Percentiles rank a stretch among this genome's conserved stretches.
Conservation (phyloP, 2,888 invertebrate genomes). For the Panzeria rudis region DNA sequence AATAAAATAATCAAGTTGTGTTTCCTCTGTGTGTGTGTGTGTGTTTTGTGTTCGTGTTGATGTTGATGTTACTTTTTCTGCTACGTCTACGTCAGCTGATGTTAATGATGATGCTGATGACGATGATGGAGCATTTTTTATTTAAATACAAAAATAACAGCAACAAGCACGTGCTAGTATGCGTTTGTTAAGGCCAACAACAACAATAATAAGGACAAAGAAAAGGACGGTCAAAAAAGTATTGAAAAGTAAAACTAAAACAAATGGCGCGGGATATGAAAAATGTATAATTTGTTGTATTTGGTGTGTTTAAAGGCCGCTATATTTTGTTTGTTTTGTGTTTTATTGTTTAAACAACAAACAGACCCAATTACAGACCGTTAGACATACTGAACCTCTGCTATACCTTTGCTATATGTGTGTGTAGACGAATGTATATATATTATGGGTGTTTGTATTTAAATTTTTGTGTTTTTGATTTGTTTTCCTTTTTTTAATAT, state of each 20-base stretch:
- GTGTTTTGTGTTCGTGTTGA: neutral
- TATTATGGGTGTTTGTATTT: slow-evolving; percentile 3
- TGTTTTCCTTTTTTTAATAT: slow-evolving; percentile 25
- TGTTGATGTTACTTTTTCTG: slow-evolving; percentile 26
- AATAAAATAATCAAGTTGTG: slow-evolving; percentile 31
- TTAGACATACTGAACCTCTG: neutral
- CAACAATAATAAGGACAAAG: slow-evolving; percentile 48
- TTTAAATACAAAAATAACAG: slow-evolving; percentile 28
- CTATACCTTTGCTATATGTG: neutral
- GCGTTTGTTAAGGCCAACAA: slow-evolving; percentile 46
- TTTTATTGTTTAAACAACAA: slow-evolving; percentile 55
- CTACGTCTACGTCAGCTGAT: slow-evolving; percentile 17
- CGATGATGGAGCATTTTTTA: slow-evolving; percentile 40
- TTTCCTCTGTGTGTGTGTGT: neutral
- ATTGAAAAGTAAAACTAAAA: slow-evolving; percentile 63
- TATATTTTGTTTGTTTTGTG: slow-evolving; percentile 15
- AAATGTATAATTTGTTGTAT: slow-evolving; percentile 55
- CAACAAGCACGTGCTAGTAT: slow-evolving; percentile 68
- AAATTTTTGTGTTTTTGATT: slow-evolving; percentile 36
- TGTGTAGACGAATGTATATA: neutral
- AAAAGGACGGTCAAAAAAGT: slow-evolving; percentile 57
- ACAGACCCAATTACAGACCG: slow-evolving; percentile 41
- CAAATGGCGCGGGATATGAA: slow-evolving; percentile 62
- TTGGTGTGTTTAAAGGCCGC: slow-evolving; percentile 30
- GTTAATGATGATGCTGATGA: slow-evolving; percentile 48